A percentile compares a stretch with the other conserved stretches of the same genome.
Conservation (phyloP, 92 coral and sea anemone species). For the Parazoanthus darwini region DNA sequence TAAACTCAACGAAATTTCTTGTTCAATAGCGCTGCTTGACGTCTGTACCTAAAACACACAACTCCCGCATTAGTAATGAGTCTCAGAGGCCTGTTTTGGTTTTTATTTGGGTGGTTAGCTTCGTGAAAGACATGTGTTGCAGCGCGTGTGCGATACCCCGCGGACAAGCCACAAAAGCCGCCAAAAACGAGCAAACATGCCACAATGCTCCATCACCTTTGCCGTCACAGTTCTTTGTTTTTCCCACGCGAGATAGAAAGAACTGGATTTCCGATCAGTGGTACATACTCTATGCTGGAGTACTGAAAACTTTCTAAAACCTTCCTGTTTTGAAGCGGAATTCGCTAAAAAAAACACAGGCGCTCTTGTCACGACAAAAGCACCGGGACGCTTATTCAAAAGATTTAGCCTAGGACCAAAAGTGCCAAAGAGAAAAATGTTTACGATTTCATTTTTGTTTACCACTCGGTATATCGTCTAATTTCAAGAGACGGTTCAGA, state of each 20-base stretch:
- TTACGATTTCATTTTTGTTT: conserved; percentile 1
- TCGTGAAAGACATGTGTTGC: conserved; percentile 40
- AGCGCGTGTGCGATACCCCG: conserved; percentile 22
- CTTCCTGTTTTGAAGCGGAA: conserved; percentile 38
- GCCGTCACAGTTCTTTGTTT: conserved; percentile 25
- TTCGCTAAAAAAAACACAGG: background rate
- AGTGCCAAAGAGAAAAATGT: background rate
- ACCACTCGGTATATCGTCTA: background rate
- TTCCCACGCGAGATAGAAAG: conserved; percentile 39
- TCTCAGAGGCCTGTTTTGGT: conserved; percentile 35
- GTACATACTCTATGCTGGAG: conserved; percentile 37
- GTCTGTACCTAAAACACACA: conserved; percentile 36
- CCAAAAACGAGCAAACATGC: conserved; percentile 22
- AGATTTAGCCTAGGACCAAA: background rate
- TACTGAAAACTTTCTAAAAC: conserved; percentile 27
- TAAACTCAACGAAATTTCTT: conserved; percentile 30
- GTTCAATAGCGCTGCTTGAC: conserved; percentile 41
- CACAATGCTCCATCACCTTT: conserved; percentile 34
- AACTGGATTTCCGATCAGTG: conserved; percentile 42
- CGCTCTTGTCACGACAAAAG: conserved; percentile 7
- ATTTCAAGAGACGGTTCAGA: background rate
- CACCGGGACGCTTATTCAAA: background rate
- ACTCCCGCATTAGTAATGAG: conserved; percentile 40
- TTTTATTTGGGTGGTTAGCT: conserved; percentile 30
- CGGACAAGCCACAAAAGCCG: conserved; percentile 20